Evolutionary conservation across 2,113 vertebrate genomes (phyloP), one percentile per base, ranked within the genome.

Genomic region (Indicator indicator): DNA sequence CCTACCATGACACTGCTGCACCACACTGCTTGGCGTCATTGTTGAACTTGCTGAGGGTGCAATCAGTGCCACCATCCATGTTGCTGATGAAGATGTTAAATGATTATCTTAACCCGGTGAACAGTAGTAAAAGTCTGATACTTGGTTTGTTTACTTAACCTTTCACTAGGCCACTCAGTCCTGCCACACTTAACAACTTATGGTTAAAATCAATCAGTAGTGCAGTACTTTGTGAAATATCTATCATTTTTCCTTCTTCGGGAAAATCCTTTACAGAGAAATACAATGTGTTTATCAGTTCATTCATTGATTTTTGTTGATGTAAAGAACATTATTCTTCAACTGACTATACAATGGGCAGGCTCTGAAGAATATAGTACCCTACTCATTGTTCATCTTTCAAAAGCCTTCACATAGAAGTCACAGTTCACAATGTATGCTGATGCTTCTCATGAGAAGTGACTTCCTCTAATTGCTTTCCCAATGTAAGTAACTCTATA

Each of bases 101-200:
- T 24, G 7, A 44, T 52, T 5, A n/a, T 32, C 18, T 48, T 64
- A 83, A 21, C 21, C 11, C 83, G 18, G 2, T 50, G 9, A 76
- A 32, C 6, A 60, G n/a, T 9, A 50, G 6, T 12, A 69, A 30
- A 40, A 77, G 8, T 62, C 64, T 72, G 11, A 69, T 83, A 40
- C 6, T 70, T 21, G 9, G 17, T 69, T 73, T 55, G 0, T 40
- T 59, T 86, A 7, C 0, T 0, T 65, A 52, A 24, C 9, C 28
- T 77, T 83, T 65, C 20, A 24, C 9, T 69, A 23, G 67, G 26
- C 12, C 26, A 48, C 9, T 5, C 12, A 33, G 7, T 42, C 6
- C 11, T 54, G 7, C 44, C 12, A 54, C 4, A 16, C 12, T 44
- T 28, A 81, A 33, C 0, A 27, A 5, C 46, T 86, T 56, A 9